Evolutionary conservation across 2,888 invertebrate species (phyloP).

Genomic region (Norana najaformis): DNA sequence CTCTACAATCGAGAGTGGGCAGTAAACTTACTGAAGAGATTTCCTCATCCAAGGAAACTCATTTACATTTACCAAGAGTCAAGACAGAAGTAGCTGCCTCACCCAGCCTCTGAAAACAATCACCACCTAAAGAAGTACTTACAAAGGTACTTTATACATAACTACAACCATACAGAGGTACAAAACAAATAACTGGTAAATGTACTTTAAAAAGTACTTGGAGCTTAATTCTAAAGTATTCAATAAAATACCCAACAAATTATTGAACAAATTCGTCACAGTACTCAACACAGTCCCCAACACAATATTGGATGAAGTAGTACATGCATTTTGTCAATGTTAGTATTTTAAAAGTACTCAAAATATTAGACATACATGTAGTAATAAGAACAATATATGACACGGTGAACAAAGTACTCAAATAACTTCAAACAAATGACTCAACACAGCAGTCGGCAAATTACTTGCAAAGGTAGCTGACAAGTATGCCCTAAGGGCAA

Average conservation of each 20-base stretch:
- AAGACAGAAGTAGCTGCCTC: neutral
- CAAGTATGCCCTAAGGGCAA: neutral
- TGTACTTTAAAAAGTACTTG: neutral
- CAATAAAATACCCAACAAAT: neutral
- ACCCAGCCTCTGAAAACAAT: neutral
- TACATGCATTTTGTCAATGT: neutral
- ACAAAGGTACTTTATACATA: neutral
- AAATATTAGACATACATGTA: neutral
- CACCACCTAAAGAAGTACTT: neutral
- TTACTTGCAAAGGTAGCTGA: neutral
- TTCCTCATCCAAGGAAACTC: neutral
- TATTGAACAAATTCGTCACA: neutral
- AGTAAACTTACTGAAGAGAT: neutral
- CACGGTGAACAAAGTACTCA: neutral
- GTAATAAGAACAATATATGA: neutral
- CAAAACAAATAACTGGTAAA: neutral
- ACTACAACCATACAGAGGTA: neutral
- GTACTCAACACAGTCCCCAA: neutral
- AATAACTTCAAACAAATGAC: constrained; percentile 1
- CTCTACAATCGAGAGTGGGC: neutral
- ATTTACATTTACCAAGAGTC: neutral
- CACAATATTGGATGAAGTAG: neutral
- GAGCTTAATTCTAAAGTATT: neutral
- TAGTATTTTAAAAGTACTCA: neutral
- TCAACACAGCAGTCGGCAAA: neutral